Percentiles rank a stretch among this genome's conserved stretches.
Conservation (phyloP, 2,888 invertebrate genomes). For the Argyresthia goedartella region DNA sequence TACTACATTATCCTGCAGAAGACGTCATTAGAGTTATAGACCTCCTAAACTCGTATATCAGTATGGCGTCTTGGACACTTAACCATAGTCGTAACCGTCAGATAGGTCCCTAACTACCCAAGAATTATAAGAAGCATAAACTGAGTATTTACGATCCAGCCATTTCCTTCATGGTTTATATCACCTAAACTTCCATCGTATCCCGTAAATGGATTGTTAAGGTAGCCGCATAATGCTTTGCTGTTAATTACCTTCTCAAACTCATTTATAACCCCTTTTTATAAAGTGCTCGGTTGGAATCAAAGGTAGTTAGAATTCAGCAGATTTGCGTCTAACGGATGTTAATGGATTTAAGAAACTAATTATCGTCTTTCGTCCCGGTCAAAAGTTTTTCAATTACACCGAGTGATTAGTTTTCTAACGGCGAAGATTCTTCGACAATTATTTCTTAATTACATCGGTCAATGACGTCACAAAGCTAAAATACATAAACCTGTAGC, state of each 20-base stretch:
- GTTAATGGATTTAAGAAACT: constrained; percentile 34
- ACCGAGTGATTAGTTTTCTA: background rate
- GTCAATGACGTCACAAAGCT: background rate
- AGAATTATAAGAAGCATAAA: too few species aligned
- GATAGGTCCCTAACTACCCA: too few species aligned
- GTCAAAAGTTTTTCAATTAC: constrained; percentile 4
- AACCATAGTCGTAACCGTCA: too few species aligned
- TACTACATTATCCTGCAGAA: too few species aligned
- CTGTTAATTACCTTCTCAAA: constrained; percentile 3
- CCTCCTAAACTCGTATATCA: too few species aligned
- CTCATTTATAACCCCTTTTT: constrained; percentile 22
- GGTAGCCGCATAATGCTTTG: background rate
- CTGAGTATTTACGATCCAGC: too few species aligned
- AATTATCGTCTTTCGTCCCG: constrained; percentile 28
- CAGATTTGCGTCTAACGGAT: constrained; percentile 7
- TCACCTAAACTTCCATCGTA: background rate
- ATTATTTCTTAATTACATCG: background rate
- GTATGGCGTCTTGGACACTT: too few species aligned
- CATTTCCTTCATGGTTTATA: background rate
- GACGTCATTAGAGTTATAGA: too few species aligned
- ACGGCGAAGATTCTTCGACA: background rate
- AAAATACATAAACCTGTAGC: too few species aligned
- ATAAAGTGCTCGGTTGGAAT: constrained; percentile 9
- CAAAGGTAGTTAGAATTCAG: background rate
- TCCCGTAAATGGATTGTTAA: background rate